phyloP scores from a whole-genome alignment of 2,113 vertebrate species.

The Tychaedon coryphoeus region DNA sequence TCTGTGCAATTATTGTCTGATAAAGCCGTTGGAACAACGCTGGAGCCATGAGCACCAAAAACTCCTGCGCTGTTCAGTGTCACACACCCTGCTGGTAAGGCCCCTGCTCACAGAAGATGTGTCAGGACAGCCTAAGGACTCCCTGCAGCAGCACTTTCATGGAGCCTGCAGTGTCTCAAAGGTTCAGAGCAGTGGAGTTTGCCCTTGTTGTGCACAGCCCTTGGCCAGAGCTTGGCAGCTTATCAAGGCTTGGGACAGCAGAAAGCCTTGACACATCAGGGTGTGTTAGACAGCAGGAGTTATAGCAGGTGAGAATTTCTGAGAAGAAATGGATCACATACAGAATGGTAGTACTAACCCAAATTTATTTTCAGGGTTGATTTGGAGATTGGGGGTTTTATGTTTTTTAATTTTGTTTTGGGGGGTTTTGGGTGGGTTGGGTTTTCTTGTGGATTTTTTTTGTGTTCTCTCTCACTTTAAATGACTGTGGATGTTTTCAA shows the following conservation, averaged over 20 bases:
- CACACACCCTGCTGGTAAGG: accelerated
- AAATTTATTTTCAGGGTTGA: background rate
- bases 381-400: background rate
- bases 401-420: background rate
- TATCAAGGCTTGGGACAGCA: background rate
- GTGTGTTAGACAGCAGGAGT: background rate
- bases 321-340: background rate
- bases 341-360: background rate
- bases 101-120: background rate
- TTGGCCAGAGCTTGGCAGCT: background rate
- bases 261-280: background rate
- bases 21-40: accelerated
- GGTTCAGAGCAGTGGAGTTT: background rate
- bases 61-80: background rate
- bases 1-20: background rate
- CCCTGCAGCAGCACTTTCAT: accelerated
- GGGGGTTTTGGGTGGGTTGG: background rate
- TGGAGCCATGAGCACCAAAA: background rate
- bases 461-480: background rate
- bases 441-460: background rate
- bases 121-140: background rate
- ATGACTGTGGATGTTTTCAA: background rate
- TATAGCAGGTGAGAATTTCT: background rate
- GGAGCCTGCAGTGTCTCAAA: background rate
- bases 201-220: background rate